Evolutionary conservation across 2,888 invertebrate species (phyloP).

Genomic region (Napeogenes inachia): DNA sequence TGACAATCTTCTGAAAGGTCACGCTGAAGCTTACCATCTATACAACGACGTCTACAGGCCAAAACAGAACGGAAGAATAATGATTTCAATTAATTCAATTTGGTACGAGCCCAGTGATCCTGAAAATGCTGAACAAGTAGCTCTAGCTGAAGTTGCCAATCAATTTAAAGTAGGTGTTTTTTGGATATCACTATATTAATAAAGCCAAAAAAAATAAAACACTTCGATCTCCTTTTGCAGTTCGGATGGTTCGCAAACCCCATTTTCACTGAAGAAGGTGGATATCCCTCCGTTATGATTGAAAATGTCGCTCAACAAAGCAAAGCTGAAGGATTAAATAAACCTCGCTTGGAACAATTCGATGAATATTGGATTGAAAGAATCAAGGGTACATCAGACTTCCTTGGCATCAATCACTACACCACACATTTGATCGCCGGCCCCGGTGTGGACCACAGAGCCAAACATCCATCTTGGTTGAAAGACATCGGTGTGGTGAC

Average conservation of each 20-base stretch:
- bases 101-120: conserved; percentile 72
- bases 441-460: conserved; percentile 59
- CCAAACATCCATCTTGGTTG: conserved; percentile 70
- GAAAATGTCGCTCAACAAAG: conserved; percentile 66
- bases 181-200: conserved; percentile 4
- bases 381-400: conserved; percentile 71
- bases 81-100: conserved; percentile 75
- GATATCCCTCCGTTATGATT: conserved; percentile 69
- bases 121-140: conserved; percentile 58
- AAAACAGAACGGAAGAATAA: conserved; percentile 73
- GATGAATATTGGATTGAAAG: conserved; percentile 65
- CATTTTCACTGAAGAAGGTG: conserved; percentile 69
- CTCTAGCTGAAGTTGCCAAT: conserved; percentile 69
- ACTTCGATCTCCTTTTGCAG: conserved; percentile 40
- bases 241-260: conserved; percentile 77
- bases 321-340: conserved; percentile 56
- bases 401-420: conserved; percentile 73
- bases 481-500: conserved; percentile 71
- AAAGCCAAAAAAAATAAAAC: conserved; percentile 1
- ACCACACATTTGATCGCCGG: conserved; percentile 68
- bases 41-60: conserved; percentile 79
- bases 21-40: conserved; percentile 80
- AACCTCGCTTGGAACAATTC: conserved; percentile 67
- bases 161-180: conserved; percentile 62
- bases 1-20: conserved; percentile 81